These are phyloP conservation scores for Luscinia luscinia DNA, from an alignment of 2,797 vertebrate genomes.

Conservation along the genomic window DNA sequence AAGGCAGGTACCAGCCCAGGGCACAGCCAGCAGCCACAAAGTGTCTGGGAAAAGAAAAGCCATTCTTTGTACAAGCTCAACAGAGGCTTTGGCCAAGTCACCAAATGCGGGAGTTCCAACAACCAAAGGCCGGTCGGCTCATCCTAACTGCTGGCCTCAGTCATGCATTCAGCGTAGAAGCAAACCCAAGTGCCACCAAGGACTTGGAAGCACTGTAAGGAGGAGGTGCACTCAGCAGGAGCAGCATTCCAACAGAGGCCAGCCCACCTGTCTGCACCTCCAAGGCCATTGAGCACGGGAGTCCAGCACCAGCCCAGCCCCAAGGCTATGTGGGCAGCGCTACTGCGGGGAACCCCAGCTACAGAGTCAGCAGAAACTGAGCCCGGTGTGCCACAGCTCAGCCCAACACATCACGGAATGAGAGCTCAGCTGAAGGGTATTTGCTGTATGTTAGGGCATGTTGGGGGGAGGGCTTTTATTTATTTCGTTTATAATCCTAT, in stretches of 20 bases:
- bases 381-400: not conserved
- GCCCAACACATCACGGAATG: slow-evolving; percentile 46
- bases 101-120: too few species aligned
- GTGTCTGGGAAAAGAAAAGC: not conserved
- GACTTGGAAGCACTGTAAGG: not conserved
- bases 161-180: not conserved
- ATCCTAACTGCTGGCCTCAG: not conserved
- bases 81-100: not conserved
- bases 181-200: not conserved
- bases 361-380: not conserved
- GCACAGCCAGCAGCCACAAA: slow-evolving; percentile 13
- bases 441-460: not conserved
- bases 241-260: not conserved
- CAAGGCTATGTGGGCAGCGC: accelerated
- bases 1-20: slow-evolving; percentile 14
- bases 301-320: not conserved
- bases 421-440: slow-evolving; percentile 53
- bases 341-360: not conserved
- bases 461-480: slow-evolving; percentile 25
- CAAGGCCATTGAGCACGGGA: accelerated
- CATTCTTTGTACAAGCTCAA: slow-evolving; percentile 5
- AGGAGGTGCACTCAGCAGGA: not conserved
- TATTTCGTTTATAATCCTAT: slow-evolving; percentile 83
- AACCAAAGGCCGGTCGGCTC: not conserved
- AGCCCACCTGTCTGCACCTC: not conserved